A percentile compares a stretch with the other conserved stretches of the same genome.
Conservation (phyloP, 2,113 vertebrate species). For the Ramphastos sulfuratus region DNA sequence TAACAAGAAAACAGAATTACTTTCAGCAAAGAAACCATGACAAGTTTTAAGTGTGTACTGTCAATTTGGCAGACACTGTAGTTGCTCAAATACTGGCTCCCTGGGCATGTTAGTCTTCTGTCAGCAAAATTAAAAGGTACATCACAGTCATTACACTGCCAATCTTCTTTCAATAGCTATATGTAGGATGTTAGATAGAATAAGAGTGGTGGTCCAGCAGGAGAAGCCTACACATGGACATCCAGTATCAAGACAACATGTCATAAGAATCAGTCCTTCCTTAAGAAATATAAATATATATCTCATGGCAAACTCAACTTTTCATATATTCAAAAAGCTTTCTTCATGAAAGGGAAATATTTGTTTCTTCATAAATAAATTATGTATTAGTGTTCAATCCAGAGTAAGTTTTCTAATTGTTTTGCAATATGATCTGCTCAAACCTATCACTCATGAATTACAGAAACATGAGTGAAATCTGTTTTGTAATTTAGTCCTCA, state of each 20-base stretch:
- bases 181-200: background rate
- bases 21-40: background rate
- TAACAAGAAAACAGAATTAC: background rate
- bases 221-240: background rate
- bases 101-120: background rate
- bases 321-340: background rate
- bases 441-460: background rate
- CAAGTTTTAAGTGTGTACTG: background rate
- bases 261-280: background rate
- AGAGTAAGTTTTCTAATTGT: background rate
- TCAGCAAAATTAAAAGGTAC: background rate
- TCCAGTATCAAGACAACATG: background rate
- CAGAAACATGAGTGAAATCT: background rate
- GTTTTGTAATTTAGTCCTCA: background rate
- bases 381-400: background rate
- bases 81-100: background rate
- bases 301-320: background rate
- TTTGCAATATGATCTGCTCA: background rate
- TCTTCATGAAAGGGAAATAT: constrained; percentile 76
- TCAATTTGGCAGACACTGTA: background rate
- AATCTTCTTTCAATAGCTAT: background rate
- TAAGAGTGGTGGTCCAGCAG: background rate
- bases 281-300: background rate
- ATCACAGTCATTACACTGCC: background rate
- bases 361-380: constrained; percentile 73